Evolutionary conservation across 2,888 invertebrate species (phyloP).

Genomic region (Coelogynopora nodosa): DNA sequence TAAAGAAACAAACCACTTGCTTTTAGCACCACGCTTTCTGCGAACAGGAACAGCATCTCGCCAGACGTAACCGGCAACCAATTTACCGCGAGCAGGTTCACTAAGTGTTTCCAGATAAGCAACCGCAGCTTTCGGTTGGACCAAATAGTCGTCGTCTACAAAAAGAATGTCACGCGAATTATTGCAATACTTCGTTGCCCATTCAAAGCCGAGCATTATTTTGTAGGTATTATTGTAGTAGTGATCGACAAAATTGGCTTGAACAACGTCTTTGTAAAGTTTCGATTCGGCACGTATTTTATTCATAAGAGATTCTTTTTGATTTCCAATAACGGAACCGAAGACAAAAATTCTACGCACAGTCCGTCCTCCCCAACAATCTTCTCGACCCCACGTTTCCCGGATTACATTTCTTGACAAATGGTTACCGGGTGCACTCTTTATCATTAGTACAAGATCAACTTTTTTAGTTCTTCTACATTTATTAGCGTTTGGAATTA

Average conservation of each 20-base stretch:
- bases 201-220: conserved; percentile 80
- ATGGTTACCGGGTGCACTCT: conserved; percentile 73
- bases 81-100: not conserved
- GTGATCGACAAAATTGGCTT: conserved; percentile 73
- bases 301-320: conserved; percentile 63
- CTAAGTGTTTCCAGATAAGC: conserved; percentile 21
- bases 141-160: conserved; percentile 86
- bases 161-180: conserved; percentile 77
- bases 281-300: conserved; percentile 65
- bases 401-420: conserved; percentile 72
- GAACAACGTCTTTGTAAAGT: conserved; percentile 75
- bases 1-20: conserved; percentile 81
- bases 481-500: conserved; percentile 21
- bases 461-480: not conserved
- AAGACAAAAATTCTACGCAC: conserved; percentile 68
- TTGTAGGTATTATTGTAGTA: conserved; percentile 91
- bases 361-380: conserved; percentile 71
- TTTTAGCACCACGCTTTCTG: conserved; percentile 66
- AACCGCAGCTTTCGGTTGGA: conserved; percentile 63
- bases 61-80: conserved; percentile 50
- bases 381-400: conserved; percentile 77
- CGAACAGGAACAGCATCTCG: conserved; percentile 61
- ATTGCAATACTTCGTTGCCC: conserved; percentile 74
- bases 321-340: conserved; percentile 46
- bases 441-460: conserved; percentile 65